A percentile compares a stretch with the other conserved stretches of the same genome.
These are phyloP conservation scores for Athripsodes cinereus DNA, from an alignment of 2,888 invertebrate genomes.

Conservation along the genomic window DNA sequence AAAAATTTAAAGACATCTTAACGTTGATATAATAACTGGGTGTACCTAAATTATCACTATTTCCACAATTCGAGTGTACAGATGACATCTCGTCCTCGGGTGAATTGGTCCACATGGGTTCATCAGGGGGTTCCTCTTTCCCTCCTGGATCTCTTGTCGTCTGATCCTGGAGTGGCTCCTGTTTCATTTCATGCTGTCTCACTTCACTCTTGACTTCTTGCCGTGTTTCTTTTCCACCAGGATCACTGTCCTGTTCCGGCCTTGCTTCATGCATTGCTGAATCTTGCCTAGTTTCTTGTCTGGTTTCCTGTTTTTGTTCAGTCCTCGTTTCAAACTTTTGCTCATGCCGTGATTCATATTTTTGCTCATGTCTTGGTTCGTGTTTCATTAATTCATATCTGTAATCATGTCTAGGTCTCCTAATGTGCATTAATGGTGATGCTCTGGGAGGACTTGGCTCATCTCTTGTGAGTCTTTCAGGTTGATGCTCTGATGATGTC, in stretches of 20 bases:
- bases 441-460: conserved; percentile 43
- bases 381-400: conserved; percentile 16
- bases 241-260: conserved; percentile 21
- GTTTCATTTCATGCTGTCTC: conserved; percentile 25
- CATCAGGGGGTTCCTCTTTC: conserved; percentile 51
- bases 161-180: conserved; percentile 36
- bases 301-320: conserved; percentile 19
- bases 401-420: conserved; percentile 36
- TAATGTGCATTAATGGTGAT: conserved; percentile 45
- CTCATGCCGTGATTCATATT: conserved; percentile 23
- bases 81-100: conserved; percentile 56
- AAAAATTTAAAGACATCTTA: too few relatives aligned
- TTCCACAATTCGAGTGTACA: conserved; percentile 48
- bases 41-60: conserved; percentile 51
- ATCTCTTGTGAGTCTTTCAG: conserved; percentile 34
- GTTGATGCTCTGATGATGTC: conserved; percentile 37
- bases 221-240: conserved; percentile 17
- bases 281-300: conserved; percentile 31
- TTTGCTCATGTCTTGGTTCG: conserved; percentile 15
- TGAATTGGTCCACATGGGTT: conserved; percentile 48
- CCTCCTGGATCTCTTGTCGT: conserved; percentile 47
- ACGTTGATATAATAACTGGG: too few relatives aligned
- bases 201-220: conserved; percentile 22
- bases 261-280: conserved; percentile 18
- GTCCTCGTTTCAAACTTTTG: conserved; percentile 22